Base-by-base conservation (phyloP, 2,888 invertebrate species). In the Melanostoma mellinum region DNA sequence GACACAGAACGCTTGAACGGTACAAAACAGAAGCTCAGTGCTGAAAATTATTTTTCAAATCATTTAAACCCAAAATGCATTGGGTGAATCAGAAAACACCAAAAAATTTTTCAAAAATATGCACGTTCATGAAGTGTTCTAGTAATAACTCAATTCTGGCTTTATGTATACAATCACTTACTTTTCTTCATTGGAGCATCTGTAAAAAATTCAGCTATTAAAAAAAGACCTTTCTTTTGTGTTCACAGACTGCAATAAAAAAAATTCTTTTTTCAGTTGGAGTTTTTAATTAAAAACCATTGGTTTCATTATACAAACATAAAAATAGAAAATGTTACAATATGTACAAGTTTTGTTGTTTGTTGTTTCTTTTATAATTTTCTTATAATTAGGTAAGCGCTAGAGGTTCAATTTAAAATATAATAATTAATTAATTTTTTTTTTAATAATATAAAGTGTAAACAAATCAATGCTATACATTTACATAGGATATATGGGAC, bases 291-390 rank as follows among this genome's bases (percentile, higher is more conserved):
- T 87, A 85, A 88, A 88, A 88, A 88, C 87, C 88, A 88, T 88
- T 87, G 87, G 87, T 88, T 88, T 88, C 87, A 86, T 86, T 86
- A 88, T 89, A 88, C 87, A 89, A 88, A 88, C 89, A 88, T 88
- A 88, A 88, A 88, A 88, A 88, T 88, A 88, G 87, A 88, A 88
- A 88, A 88, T 88, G 88, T 88, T 88, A 88, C 88, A 88, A 88
- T 88, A 88, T 88, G 87, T 88, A 88, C 88, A 88, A 87, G 85
- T 86, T 76, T 80, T 60, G 50, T 85, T 80, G 85, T 86, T 67
- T 67, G 67, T 63, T 82, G 85, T 86, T 74, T 69, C 76, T 75
- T 56, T 86, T 86, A 75, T 69, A 69, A 73, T 82, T 84, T 86
- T 77, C 75, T 82, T 79, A 76, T 73, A 76, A 77, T 74, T 76